Evolutionary conservation across 2,797 vertebrate genomes (phyloP).

Genomic region (Acanthurus leucopareius): DNA sequence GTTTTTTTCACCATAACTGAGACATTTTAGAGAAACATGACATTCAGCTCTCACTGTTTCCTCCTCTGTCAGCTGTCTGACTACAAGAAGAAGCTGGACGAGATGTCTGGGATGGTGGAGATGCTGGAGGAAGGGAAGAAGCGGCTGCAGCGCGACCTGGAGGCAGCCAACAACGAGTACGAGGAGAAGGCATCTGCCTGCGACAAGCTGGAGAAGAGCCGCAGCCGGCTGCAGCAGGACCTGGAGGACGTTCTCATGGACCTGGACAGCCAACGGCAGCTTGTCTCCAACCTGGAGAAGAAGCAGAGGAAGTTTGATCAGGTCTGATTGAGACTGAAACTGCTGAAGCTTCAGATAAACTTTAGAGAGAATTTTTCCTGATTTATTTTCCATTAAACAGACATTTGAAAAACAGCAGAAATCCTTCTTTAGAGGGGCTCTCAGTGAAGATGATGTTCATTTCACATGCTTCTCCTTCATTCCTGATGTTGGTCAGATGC

Average conservation of each 20-base stretch:
- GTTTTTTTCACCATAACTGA: too few species aligned
- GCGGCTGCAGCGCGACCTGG: constrained; percentile 93
- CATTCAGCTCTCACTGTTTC: background rate
- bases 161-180: constrained; percentile 89
- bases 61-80: constrained; percentile 88
- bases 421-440: too few species aligned
- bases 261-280: constrained; percentile 93
- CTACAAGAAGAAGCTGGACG: constrained; percentile 94
- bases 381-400: too few species aligned
- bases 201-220: constrained; percentile 98
- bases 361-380: background rate
- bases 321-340: constrained; percentile 72
- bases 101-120: constrained; percentile 87
- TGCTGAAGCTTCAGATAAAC: background rate
- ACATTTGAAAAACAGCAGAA: too few species aligned
- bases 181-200: constrained; percentile 94
- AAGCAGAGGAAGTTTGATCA: constrained; percentile 99
- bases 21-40: background rate
- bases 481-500: constrained; percentile 83
- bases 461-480: background rate
- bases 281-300: constrained; percentile 97
- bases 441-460: background rate
- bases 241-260: constrained; percentile 95
- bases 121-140: constrained; percentile 95
- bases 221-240: constrained; percentile 94